Base-by-base conservation (phyloP, 2,888 invertebrate species). In the Melanargia galathea region DNA sequence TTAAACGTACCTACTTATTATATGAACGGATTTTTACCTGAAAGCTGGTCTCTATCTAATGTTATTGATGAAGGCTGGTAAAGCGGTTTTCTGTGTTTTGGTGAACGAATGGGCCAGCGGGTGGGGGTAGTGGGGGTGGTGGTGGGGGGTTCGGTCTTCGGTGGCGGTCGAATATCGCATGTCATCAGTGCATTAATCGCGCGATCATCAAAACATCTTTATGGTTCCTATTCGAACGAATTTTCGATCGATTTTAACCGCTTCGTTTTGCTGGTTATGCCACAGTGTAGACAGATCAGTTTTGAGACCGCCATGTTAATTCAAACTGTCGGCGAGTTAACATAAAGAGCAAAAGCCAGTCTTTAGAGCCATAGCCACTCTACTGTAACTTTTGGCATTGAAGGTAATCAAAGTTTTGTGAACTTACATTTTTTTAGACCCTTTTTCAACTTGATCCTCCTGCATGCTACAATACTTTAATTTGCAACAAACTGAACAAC, bases 191-290 rank as follows among this genome's bases (percentile, higher is more conserved):
- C 52, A 52, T 52, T 59, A 48, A 59, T 49, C 49, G 59, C 49
- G 38, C 48, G 57, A 52, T 58, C 51, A 62, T 62, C 62, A 62
- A 57, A 62, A 62, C 62, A 43, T 62, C 62, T 58, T 62, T 58
- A 62, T 49, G 38, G 51, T 51, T 43, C 45, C 51, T 49, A 40
- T 49, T 40, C 49, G 18, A 18, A 40, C 49, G 59, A 24, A 20
- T 24, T 40, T 57, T 30, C 43, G 35, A 62, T 57, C 56, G 62
- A 62, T 62, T 62, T 56, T 56, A 49, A 56, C 26, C 48, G 58
- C 48, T 38, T 49, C 38, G 58, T 57, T 61, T 57, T 61, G 43
- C 35, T 49, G 24, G 58, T 60, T 61, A 57, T 61, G 43, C 26
- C 48, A 55, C 49, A 26, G 46, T 22, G 46, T 13, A 46, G 22